A percentile compares a stretch with the other conserved stretches of the same genome.
Conservation (phyloP, 2,888 invertebrate genomes). For the Campoplex capitator region DNA sequence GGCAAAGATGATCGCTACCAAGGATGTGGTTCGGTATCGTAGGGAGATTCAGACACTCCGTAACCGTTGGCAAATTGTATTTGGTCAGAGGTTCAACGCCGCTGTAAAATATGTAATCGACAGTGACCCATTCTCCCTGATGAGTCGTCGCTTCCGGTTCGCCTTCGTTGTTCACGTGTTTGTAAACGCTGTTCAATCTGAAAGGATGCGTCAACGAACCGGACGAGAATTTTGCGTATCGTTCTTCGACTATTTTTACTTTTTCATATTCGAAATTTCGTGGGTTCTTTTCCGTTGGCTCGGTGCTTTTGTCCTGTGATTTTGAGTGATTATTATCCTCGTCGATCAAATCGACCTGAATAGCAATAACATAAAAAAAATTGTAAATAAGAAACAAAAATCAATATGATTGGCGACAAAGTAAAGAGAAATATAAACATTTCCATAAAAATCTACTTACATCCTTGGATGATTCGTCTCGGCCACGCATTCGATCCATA, state of each 20-base stretch:
- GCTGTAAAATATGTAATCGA: constrained; percentile 97
- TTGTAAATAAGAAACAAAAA: not conserved
- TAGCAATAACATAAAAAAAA: not conserved
- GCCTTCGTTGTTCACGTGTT: constrained; percentile 85
- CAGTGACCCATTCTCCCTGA: constrained; percentile 91
- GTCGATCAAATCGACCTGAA: constrained; percentile 1
- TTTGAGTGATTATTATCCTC: constrained; percentile 1
- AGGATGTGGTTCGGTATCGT: constrained; percentile 90
- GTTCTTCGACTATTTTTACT: constrained; percentile 75
- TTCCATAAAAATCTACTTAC: constrained; percentile 62
- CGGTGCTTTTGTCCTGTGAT: constrained; percentile 37
- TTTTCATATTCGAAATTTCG: constrained; percentile 72
- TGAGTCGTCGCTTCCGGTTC: constrained; percentile 90
- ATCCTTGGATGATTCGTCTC: constrained; percentile 61
- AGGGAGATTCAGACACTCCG: constrained; percentile 86
- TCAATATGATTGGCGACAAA: not conserved
- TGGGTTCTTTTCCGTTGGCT: constrained; percentile 48
- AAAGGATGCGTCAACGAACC: constrained; percentile 89
- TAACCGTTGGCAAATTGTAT: constrained; percentile 88
- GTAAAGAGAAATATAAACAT: not conserved
- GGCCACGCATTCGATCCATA: constrained; percentile 84
- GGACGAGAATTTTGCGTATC: constrained; percentile 85
- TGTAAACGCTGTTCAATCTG: constrained; percentile 89
- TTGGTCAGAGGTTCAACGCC: constrained; percentile 82
- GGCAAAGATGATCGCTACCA: constrained; percentile 94